These are phyloP conservation scores for Pantherophis alleghaniensis DNA, from an alignment of 2,797 vertebrate species.

Conservation along the genomic window DNA sequence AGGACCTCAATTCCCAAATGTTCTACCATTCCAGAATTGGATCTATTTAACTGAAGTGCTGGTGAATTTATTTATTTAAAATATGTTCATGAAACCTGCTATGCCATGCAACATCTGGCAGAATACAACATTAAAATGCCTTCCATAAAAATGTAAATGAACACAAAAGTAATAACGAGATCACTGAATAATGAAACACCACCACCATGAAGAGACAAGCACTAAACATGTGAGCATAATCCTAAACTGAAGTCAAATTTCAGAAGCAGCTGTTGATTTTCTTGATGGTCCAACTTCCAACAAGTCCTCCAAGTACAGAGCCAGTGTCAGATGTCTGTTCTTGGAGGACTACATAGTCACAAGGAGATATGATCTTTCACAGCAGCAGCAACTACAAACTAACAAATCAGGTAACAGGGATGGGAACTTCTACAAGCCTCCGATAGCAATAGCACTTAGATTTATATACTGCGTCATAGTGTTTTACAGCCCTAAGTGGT, in stretches of 20 bases:
- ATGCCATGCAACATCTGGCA: not conserved
- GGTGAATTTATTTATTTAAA: not conserved
- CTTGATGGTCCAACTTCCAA: not conserved
- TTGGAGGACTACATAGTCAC: not conserved
- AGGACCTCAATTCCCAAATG: not conserved
- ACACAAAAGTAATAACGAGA: not conserved
- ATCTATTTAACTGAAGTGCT: not conserved
- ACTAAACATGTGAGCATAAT: not conserved
- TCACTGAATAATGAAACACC: not conserved
- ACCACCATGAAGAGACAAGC: not conserved
- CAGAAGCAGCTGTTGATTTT: not conserved
- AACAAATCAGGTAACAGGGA: not conserved
- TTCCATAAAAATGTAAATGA: not conserved
- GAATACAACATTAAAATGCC: not conserved
- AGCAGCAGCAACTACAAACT: not conserved
- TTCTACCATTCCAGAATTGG: not conserved
- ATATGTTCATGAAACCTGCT: not conserved
- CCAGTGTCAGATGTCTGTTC: not conserved
- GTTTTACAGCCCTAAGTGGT: not conserved
- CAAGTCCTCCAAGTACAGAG: not conserved
- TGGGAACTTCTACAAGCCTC: not conserved
- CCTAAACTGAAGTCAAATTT: not conserved
- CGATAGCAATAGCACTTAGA: not conserved
- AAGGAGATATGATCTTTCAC: not conserved
- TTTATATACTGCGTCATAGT: not conserved